Conservation (phyloP, 2,888 invertebrate species). For the Andrena camellia region DNA sequence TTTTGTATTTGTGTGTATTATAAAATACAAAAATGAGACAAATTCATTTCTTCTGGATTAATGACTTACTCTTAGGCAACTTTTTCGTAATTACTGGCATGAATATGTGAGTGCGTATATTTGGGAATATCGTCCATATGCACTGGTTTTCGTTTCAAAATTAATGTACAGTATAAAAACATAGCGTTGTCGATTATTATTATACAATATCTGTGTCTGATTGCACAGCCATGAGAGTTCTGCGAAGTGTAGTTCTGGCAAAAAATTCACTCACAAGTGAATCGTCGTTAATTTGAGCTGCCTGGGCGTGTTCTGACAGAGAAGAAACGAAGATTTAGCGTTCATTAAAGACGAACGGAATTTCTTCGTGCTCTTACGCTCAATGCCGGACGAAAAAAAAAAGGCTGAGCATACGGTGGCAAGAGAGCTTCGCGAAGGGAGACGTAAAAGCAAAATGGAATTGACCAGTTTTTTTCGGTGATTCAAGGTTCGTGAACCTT, state of each 20-base stretch:
- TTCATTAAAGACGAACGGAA: conserved; percentile 1
- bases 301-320: not conserved
- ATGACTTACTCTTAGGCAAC: too few species aligned
- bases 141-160: too few species aligned
- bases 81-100: too few species aligned
- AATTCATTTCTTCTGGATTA: too few species aligned
- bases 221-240: too few species aligned
- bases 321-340: not conserved
- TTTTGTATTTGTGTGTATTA: too few species aligned
- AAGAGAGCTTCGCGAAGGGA: conserved; percentile 24
- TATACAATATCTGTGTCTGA: too few species aligned
- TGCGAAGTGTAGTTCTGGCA: not conserved
- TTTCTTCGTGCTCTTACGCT: not conserved
- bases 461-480: conserved; percentile 40
- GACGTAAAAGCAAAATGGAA: conserved; percentile 20
- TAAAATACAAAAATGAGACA: too few species aligned
- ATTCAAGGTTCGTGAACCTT: conserved; percentile 24
- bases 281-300: not conserved
- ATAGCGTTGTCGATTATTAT: too few species aligned
- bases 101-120: too few species aligned
- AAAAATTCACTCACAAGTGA: not conserved
- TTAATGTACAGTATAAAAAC: too few species aligned
- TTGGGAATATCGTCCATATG: too few species aligned
- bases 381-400: not conserved
- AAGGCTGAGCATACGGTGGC: not conserved